Percentiles rank a stretch among this genome's conserved stretches.
Conservation (phyloP, 37 sponge, comb jelly and placozoan species). For the Haliclona indistincta region DNA sequence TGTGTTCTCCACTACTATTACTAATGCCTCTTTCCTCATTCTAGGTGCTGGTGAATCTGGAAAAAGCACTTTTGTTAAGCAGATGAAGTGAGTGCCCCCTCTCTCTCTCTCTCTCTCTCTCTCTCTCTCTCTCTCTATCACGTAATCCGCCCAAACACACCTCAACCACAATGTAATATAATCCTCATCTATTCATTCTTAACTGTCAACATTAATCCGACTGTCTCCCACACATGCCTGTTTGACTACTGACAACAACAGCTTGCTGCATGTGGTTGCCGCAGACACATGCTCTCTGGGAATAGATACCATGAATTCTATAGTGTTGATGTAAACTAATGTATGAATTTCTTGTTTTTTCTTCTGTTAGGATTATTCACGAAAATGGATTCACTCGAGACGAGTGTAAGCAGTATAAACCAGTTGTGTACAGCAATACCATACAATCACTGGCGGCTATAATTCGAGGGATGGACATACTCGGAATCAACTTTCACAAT, state of each 20-base stretch:
- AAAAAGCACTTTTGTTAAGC: constrained; percentile 85
- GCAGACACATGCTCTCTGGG: background rate
- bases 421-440: constrained; percentile 94
- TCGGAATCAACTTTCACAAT: constrained; percentile 74
- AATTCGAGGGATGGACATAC: constrained; percentile 85
- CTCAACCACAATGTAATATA: no score
- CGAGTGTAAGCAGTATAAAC: constrained; percentile 84
- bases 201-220: background rate
- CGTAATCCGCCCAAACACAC: background rate
- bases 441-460: constrained; percentile 87
- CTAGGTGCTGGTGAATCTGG: constrained; percentile 92
- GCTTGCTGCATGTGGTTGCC: background rate
- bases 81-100: constrained; percentile 75
- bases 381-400: constrained; percentile 84
- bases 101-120: constrained; percentile 17
- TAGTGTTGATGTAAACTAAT: background rate
- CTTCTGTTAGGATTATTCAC: constrained; percentile 76
- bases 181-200: no score
- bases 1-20: no score
- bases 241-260: background rate
- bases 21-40: background rate
- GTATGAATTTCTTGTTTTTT: background rate
- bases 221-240: background rate
- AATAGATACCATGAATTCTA: background rate
- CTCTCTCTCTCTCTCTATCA: background rate